phyloP scores from a whole-genome alignment of 1,140 invertebrate species.

The Gonioctena quinquepunctata region DNA sequence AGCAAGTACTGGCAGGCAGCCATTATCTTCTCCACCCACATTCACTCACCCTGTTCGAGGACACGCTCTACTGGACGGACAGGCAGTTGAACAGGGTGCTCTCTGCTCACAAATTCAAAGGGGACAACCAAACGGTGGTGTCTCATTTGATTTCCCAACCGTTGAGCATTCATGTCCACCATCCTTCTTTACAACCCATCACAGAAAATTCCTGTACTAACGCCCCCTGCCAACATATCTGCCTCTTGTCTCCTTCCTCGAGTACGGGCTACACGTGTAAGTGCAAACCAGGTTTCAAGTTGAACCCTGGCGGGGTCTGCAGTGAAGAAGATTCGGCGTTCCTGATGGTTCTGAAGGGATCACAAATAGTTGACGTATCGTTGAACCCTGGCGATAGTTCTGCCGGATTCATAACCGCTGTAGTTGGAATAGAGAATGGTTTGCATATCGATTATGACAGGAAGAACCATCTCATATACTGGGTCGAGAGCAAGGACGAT shows the following conservation, averaged over 20 bases:
- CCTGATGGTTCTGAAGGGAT: conserved; percentile 88
- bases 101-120: conserved; percentile 89
- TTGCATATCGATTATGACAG: conserved; percentile 91
- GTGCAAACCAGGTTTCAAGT: conserved; percentile 86
- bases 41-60: conserved; percentile 90
- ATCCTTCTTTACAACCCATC: conserved; percentile 90
- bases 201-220: conserved; percentile 80
- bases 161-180: conserved; percentile 91
- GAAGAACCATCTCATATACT: conserved; percentile 79
- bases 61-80: conserved; percentile 96
- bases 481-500: conserved; percentile 76
- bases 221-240: conserved; percentile 86
- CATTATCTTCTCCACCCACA: conserved; percentile 95
- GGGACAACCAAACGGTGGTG: conserved; percentile 86
- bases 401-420: conserved; percentile 80
- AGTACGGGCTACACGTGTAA: conserved; percentile 80
- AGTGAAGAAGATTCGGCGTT: conserved; percentile 85
- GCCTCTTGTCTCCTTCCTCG: conserved; percentile 79
- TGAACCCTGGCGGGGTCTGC: conserved; percentile 72
- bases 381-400: conserved; percentile 74
- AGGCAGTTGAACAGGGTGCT: conserved; percentile 86
- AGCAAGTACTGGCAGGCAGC: conserved; percentile 84
- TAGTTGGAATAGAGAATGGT: conserved; percentile 89
- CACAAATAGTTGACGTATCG: conserved; percentile 84
- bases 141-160: conserved; percentile 94